Evolutionary conservation across 2,113 vertebrate species (phyloP), one percentile per base, ranked within the genome.

Genomic region (Bombycilla garrulus): DNA sequence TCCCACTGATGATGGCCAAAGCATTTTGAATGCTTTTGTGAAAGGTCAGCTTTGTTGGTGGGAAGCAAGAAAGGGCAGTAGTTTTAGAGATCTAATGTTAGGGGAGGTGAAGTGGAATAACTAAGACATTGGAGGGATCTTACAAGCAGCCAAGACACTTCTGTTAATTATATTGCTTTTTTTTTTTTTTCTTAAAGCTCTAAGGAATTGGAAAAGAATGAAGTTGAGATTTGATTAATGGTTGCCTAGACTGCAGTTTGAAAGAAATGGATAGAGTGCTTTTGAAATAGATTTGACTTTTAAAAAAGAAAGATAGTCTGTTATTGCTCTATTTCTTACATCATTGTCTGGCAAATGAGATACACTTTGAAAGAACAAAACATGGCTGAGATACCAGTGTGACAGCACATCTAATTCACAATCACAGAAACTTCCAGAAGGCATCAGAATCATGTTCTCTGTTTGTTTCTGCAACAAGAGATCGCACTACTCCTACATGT

Each of bases 281-380:
- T 93, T 72, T 79, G 73, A 89, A 87, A 91, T 29, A 81, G 42
- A 78, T 89, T 86, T 95, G 58, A 61, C 66, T 90, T 95, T 85
- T 87, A 13, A 82, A 90, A 90, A 78, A 73, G 51, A 71, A 85
- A 77, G 38, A 82, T 35, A 61, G 69, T 89, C 69, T 84, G 20
- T 84, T 92, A 60, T 53, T 86, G 33, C 40, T 83, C 11, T 78
- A 19, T 82, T 72, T 88, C 45, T 92, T 79, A 82, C 36, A 48
- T 93, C 65, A 44, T 87, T 1, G 2, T 67, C 69, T 86, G 57
- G 57, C 61, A 83, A 92, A 81, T 61, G 57, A 89, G 53, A 65
- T 76, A 79, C 10, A 13, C 78, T 95, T 91, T 58, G 53, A 42
- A 92, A 85, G 70, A 91, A 44, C 50, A 89, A 93, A 79, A 62